These are phyloP conservation scores for Cheumatopsyche charites DNA, from an alignment of 1,140 invertebrate genomes.

Conservation along the genomic window DNA sequence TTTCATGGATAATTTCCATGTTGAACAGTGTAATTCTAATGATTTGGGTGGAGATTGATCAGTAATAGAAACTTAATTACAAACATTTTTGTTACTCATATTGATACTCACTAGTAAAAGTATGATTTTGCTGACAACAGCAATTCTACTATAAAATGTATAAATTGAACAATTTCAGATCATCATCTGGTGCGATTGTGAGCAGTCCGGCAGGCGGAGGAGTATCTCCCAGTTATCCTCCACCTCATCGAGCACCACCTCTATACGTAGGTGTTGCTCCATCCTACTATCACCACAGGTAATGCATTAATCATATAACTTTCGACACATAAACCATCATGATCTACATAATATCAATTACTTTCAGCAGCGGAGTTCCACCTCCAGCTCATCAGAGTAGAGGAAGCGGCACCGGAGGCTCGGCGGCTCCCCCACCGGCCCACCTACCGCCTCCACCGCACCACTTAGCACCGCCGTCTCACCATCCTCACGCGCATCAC, in stretches of 20 bases:
- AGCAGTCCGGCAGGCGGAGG: constrained; percentile 57
- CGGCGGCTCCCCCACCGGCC: constrained; percentile 54
- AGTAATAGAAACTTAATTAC: too few relatives aligned
- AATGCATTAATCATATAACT: background rate
- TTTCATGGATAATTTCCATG: too few relatives aligned
- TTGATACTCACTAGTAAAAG: too few relatives aligned
- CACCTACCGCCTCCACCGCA: constrained; percentile 60
- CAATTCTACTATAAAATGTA: too few relatives aligned
- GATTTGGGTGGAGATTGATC: too few relatives aligned
- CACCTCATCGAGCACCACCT: constrained; percentile 51
- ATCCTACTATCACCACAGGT: constrained; percentile 60
- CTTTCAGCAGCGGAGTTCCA: constrained; percentile 43
- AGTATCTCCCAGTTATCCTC: constrained; percentile 57
- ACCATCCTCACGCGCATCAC: constrained; percentile 37
- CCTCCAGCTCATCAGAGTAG: constrained; percentile 43
- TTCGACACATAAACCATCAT: background rate
- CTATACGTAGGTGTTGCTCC: constrained; percentile 55
- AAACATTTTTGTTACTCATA: too few relatives aligned
- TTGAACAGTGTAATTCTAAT: too few relatives aligned
- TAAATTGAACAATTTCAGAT: too few relatives aligned
- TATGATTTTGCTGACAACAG: too few relatives aligned
- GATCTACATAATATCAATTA: background rate
- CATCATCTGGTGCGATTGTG: constrained; percentile 51
- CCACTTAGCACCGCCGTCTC: constrained; percentile 55
- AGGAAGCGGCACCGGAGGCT: constrained; percentile 30